Evolutionary conservation across 2,113 vertebrate genomes (phyloP), one percentile per base, ranked within the genome.

Genomic region (Sigmodon hispidus): DNA sequence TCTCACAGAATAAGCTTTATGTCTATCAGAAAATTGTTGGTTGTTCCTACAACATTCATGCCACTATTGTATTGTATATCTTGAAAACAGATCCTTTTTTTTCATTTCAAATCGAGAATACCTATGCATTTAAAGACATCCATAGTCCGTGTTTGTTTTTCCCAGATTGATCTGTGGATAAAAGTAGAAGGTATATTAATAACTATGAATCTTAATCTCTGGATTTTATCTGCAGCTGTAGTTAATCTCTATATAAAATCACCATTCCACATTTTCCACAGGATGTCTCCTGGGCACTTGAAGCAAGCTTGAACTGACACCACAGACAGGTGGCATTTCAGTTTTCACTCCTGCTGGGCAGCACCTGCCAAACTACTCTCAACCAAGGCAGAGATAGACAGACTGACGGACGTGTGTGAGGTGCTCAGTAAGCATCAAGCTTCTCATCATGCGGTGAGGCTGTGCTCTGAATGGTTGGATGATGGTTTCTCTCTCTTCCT

Each of bases 321-420:
- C 45, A 22, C 52, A 1, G 9, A 50, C 36, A 57, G 24, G 16
- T 16, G 10, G 13, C 24, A 1, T 7, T 13, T 19, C 34, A 15
- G 84, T 61, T 72, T 80, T 86, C 52, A 12, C 43, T 91, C n/a
- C 69, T 50, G 69, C 69, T 52, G 69, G 11, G 16, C 12, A 12
- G 6, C 0, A 0, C 45, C 29, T 11, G 2, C 3, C 7, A 0
- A 50, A 87, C 9, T 1, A 7, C 5, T 10, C 1, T 48, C 19
- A 26, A 40, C 40, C 48, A 36, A 21, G 15, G 16, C 43, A 45
- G 4, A n/a, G 26, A 0, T 16, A 13, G 8, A 36, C 22, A 31
- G 34, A 93, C 48, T 13, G 8, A 36, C 22, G n/a, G 34, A 93
- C 48, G 29, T 1, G 3, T n/a, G 9, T 57, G 36, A 8, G 1